These are phyloP conservation scores for Thamnaconus septentrionalis DNA, from an alignment of 2,113 vertebrate genomes.

Conservation along the genomic window DNA sequence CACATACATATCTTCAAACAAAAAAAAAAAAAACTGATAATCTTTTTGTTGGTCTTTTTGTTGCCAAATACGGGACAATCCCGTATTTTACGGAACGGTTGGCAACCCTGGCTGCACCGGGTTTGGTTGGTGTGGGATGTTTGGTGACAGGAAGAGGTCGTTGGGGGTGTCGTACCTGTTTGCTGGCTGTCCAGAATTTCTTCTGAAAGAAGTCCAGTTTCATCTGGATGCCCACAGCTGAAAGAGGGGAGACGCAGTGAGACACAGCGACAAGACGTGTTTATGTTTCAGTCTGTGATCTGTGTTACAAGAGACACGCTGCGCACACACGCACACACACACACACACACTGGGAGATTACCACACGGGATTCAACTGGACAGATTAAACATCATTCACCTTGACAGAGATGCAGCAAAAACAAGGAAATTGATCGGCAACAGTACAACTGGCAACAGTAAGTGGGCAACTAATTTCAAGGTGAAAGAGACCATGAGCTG, in stretches of 20 bases:
- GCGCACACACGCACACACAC: too few relatives aligned
- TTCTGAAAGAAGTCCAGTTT: slow-evolving; percentile 98
- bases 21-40: too few relatives aligned
- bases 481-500: too few relatives aligned
- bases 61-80: too few relatives aligned
- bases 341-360: not conserved
- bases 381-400: too few relatives aligned
- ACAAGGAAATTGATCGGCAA: too few relatives aligned
- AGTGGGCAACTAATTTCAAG: too few relatives aligned
- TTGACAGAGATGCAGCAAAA: too few relatives aligned
- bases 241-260: slow-evolving; percentile 65
- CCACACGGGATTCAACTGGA: not conserved
- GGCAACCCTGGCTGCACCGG: not conserved
- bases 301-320: slow-evolving; percentile 7
- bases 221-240: slow-evolving; percentile 99
- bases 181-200: slow-evolving; percentile 98
- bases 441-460: too few relatives aligned
- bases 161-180: slow-evolving; percentile 82
- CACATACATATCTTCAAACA: too few relatives aligned
- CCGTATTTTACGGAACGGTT: too few relatives aligned
- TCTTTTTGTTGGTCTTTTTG: too few relatives aligned
- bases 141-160: not conserved
- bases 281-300: not conserved
- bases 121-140: not conserved
- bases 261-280: slow-evolving; percentile 1